A percentile compares a stretch with the other conserved stretches of the same genome.
phyloP scores from a whole-genome alignment of 1,140 invertebrate genomes.

The Anagrus nilaparvatae region DNA sequence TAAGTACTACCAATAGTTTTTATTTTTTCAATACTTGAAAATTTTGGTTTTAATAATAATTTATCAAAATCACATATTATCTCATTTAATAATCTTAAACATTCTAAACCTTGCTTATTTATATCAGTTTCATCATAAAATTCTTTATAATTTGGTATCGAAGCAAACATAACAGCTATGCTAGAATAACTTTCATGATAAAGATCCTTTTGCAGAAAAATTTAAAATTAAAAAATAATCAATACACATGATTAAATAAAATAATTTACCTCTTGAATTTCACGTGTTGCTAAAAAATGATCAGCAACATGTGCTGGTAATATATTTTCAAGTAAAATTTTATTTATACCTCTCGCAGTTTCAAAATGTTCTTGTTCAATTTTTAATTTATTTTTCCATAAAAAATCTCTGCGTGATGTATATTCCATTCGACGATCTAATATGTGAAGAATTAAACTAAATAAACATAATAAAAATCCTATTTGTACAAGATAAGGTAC shows the following conservation, averaged over 20 bases:
- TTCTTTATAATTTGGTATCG: slow-evolving; percentile 97
- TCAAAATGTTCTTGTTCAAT: slow-evolving; percentile 91
- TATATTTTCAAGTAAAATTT: slow-evolving; percentile 92
- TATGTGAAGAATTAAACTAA: slow-evolving; percentile 61
- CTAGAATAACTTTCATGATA: slow-evolving; percentile 91
- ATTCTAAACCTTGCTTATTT: slow-evolving; percentile 93
- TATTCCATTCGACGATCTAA: slow-evolving; percentile 79
- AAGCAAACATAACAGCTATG: slow-evolving; percentile 96
- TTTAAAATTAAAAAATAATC: slow-evolving; percentile 5
- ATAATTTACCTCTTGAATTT: slow-evolving; percentile 47
- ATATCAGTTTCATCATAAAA: slow-evolving; percentile 97
- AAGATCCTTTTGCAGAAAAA: slow-evolving; percentile 54
- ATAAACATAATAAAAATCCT: slow-evolving; percentile 49
- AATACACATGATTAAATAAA: not conserved
- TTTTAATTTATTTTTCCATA: slow-evolving; percentile 86
- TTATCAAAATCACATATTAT: slow-evolving; percentile 99
- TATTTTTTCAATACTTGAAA: slow-evolving; percentile 94
- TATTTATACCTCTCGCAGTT: slow-evolving; percentile 90
- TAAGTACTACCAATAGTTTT: slow-evolving; percentile 98
- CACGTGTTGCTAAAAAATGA: slow-evolving; percentile 68
- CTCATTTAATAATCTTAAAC: slow-evolving; percentile 88
- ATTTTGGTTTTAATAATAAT: slow-evolving; percentile 87
- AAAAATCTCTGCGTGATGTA: slow-evolving; percentile 76
- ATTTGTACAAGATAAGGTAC: slow-evolving; percentile 58
- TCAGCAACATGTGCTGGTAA: slow-evolving; percentile 91